Base-by-base conservation (phyloP, 2,113 vertebrate species). In the Microcebus lehilahytsara region DNA sequence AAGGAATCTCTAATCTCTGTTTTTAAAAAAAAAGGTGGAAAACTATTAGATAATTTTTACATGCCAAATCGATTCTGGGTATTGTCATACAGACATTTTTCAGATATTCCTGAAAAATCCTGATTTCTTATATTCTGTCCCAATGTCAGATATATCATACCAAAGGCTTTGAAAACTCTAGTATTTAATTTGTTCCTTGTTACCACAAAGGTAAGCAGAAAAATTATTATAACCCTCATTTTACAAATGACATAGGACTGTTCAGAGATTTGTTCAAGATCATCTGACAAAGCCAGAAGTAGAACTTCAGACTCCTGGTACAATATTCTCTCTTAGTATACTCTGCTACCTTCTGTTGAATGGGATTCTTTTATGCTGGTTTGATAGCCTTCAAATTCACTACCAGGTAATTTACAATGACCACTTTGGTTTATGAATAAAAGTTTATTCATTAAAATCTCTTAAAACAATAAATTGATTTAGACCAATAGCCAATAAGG, bases 361-460 rank as follows among this genome's bases (percentile, higher is more conserved):
- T n/a, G n/a, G 23, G 16, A 16, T 58, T 84, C 46, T 75, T 93
- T 66, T 46, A 42, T 81, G 85, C 32, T 14, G 5, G 3, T 92
- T 95, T 87, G 16, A n/a, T 79, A 92, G 32, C 51, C 42, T 80
- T 60, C 27, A 95, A 88, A 88, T 87, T 95, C 53, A 95, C 32
- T 34, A 88, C 27, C 72, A 94, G 17, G 19, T 94, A 93, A 95
- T 85, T 95, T 75, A 96, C 93, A 7, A 94, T 58, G n/a, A 95
- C 77, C 46, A 94, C 89, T 96, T 84, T 94, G 22, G 78, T 95
- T 92, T 93, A 4, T 58, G 37, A 95, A 94, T 87, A 6, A 93
- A 95, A 62, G 5, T 97, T 97, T 97, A 97, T 96, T 97, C 64
- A 53, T 81, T 90, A 79, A 95, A 94, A 77, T 75, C 2, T 96